A percentile compares a stretch with the other conserved stretches of the same genome.
Evolutionary conservation across 2,797 vertebrate species (phyloP).

Genomic region (Nyctalus aviator): DNA sequence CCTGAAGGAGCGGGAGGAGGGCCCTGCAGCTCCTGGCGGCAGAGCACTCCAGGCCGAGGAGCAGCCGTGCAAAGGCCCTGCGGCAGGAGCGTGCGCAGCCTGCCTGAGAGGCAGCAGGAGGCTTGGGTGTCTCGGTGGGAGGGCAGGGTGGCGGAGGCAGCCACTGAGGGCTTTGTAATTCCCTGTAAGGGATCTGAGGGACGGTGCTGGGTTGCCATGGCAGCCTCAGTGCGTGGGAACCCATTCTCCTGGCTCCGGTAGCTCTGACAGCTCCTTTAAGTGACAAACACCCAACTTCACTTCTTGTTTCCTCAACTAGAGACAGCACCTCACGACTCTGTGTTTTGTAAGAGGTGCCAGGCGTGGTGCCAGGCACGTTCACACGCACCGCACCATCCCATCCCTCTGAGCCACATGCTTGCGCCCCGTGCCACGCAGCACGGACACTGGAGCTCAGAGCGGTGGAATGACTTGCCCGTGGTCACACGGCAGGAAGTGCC

Average conservation of each 20-base stretch:
- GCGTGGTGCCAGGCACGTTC: background rate
- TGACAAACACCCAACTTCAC: background rate
- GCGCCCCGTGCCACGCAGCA: background rate
- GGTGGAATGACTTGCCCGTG: background rate
- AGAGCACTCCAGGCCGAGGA: background rate
- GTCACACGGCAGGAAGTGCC: background rate
- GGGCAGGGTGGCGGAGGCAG: background rate
- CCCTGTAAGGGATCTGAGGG: background rate
- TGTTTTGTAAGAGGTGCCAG: background rate
- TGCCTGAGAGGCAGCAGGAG: background rate
- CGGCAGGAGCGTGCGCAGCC: fast-evolving
- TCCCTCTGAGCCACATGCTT: background rate
- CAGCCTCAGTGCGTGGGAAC: background rate
- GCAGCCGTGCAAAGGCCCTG: background rate
- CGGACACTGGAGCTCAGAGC: background rate
- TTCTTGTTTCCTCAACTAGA: background rate
- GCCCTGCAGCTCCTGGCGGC: background rate
- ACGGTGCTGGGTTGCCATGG: background rate
- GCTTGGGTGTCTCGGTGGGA: background rate
- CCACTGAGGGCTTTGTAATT: background rate
- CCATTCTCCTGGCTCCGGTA: background rate
- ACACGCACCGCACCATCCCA: too few species aligned
- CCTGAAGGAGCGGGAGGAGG: background rate
- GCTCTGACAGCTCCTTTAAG: background rate
- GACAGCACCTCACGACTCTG: background rate